These are phyloP conservation scores for Porites cylindrica DNA, from an alignment of 92 coral and sea anemone species.

Conservation along the genomic window DNA sequence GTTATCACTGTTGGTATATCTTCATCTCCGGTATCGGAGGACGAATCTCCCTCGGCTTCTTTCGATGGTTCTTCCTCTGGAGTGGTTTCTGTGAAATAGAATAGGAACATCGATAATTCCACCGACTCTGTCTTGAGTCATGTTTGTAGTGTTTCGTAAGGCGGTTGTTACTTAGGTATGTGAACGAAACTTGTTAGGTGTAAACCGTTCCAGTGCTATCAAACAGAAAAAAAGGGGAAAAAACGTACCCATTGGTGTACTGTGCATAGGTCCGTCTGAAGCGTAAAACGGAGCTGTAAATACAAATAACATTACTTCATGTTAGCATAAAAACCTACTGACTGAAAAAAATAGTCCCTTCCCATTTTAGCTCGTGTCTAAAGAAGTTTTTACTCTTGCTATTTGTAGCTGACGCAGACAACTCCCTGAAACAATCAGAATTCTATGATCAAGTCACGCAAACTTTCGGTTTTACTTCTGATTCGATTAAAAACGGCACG, in stretches of 20 bases:
- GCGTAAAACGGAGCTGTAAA: slow-evolving; percentile 94
- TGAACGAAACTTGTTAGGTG: too few species aligned
- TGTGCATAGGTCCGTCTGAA: slow-evolving; percentile 99
- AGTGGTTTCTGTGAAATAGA: slow-evolving; percentile 74
- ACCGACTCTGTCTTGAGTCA: neutral
- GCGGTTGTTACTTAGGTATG: neutral
- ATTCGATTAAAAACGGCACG: too few species aligned
- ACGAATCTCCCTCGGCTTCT: slow-evolving; percentile 66
- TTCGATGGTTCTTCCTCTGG: slow-evolving; percentile 82
- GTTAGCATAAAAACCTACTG: neutral
- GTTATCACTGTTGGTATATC: slow-evolving; percentile 47
- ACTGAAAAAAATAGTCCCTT: too few species aligned
- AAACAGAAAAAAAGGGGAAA: neutral
- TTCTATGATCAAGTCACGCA: too few species aligned
- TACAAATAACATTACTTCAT: neutral
- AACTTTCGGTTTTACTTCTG: too few species aligned
- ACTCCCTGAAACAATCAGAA: too few species aligned
- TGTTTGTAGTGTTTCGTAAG: too few species aligned
- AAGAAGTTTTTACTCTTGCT: too few species aligned
- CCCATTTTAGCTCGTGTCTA: too few species aligned
- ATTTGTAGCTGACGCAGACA: too few species aligned
- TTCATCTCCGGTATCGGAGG: slow-evolving; percentile 91
- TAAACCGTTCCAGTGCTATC: neutral
- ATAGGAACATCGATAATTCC: neutral
- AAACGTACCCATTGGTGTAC: slow-evolving; percentile 92